Conservation (phyloP, 2,113 vertebrate genomes). For the Xenopus borealis region DNA sequence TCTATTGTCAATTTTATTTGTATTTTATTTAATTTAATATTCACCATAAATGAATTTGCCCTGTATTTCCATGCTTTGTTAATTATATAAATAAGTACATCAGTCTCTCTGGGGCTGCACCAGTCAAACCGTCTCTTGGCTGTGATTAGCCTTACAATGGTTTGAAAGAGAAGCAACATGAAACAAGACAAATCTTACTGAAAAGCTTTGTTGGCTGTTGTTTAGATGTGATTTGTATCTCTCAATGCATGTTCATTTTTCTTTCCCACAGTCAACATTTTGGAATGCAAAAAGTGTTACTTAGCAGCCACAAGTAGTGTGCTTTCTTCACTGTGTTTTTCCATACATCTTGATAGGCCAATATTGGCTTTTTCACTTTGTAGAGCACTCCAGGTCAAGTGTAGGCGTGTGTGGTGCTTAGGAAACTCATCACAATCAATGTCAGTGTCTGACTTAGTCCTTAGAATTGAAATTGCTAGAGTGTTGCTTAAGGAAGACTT, state of each 20-base stretch:
- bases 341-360: slow-evolving; percentile 54
- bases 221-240: slow-evolving; percentile 61
- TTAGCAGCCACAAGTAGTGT: slow-evolving; percentile 59
- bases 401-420: slow-evolving; percentile 65
- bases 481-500: slow-evolving; percentile 63
- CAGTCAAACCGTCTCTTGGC: slow-evolving; percentile 7
- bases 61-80: not conserved
- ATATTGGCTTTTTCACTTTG: slow-evolving; percentile 61
- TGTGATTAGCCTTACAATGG: not conserved
- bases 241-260: slow-evolving; percentile 47
- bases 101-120: slow-evolving; percentile 7
- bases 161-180: slow-evolving; percentile 30
- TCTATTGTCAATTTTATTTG: no score
- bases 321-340: slow-evolving; percentile 48
- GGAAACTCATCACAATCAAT: slow-evolving; percentile 53
- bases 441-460: slow-evolving; percentile 49
- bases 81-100: slow-evolving; percentile 30
- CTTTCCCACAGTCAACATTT: slow-evolving; percentile 64
- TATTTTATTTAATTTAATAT: not conserved
- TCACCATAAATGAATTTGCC: not conserved
- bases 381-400: slow-evolving; percentile 63
- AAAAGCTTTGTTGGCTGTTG: slow-evolving; percentile 48
- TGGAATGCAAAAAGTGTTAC: slow-evolving; percentile 57
- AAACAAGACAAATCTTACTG: slow-evolving; percentile 51
- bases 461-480: slow-evolving; percentile 47